These are phyloP conservation scores for Panorpa germanica DNA, from an alignment of 2,888 invertebrate genomes.

Conservation along the genomic window DNA sequence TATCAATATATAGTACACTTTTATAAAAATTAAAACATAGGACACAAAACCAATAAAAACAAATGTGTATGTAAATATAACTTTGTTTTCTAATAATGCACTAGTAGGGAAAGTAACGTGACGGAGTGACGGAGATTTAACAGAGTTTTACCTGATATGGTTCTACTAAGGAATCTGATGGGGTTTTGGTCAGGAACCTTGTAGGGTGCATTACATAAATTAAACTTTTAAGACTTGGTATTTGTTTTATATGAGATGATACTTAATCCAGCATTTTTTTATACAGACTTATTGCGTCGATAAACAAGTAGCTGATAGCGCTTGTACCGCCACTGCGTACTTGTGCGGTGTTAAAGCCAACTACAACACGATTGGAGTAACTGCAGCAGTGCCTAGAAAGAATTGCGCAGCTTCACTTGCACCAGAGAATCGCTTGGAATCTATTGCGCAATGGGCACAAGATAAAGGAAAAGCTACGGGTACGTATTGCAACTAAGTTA, in stretches of 20 bases:
- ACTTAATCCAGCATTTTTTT: background rate
- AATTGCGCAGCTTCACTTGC: slow-evolving; percentile 44
- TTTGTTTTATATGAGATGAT: background rate
- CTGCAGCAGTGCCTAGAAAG: slow-evolving; percentile 39
- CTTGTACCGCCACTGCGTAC: slow-evolving; percentile 69
- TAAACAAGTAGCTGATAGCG: slow-evolving; percentile 66
- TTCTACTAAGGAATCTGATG: too few species aligned
- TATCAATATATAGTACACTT: too few species aligned
- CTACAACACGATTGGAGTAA: slow-evolving; percentile 55
- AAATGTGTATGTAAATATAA: too few species aligned
- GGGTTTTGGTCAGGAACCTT: too few species aligned
- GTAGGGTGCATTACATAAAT: too few species aligned
- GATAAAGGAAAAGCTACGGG: slow-evolving; percentile 38
- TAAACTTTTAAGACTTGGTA: too few species aligned
- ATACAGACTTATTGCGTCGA: slow-evolving; percentile 59
- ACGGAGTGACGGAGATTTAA: too few species aligned
- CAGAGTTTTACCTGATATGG: too few species aligned
- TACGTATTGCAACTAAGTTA: slow-evolving; percentile 13
- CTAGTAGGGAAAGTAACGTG: too few species aligned
- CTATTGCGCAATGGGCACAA: slow-evolving; percentile 55
- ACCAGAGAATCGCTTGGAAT: slow-evolving; percentile 36
- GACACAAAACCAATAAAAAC: too few species aligned
- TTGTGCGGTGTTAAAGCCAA: slow-evolving; percentile 64
- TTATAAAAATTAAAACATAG: too few species aligned
- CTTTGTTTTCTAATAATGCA: too few species aligned